Evolutionary conservation across 1,140 invertebrate genomes (phyloP).

Genomic region (Berghia stephanieae): DNA sequence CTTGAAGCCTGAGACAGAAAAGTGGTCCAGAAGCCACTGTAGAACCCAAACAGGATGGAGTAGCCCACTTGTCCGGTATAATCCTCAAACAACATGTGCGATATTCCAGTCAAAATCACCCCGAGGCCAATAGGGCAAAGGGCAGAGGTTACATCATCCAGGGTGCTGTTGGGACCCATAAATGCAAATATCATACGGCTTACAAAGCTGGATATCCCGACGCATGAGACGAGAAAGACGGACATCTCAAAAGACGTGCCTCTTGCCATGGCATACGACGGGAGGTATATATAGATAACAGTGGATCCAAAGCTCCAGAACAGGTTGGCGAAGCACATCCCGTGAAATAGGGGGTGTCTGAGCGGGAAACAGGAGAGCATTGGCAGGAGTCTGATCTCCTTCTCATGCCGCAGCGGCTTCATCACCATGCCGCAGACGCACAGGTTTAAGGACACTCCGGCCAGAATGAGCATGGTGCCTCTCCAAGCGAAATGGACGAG

Average conservation of each 20-base stretch:
- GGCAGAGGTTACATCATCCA: conserved; percentile 58
- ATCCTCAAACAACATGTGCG: conserved; percentile 57
- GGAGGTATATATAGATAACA: conserved; percentile 62
- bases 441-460: conserved; percentile 86
- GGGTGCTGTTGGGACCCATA: conserved; percentile 58
- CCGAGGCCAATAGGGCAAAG: conserved; percentile 56
- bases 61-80: conserved; percentile 60
- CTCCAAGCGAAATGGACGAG: conserved; percentile 76
- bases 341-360: conserved; percentile 57
- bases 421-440: conserved; percentile 81
- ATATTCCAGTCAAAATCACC: conserved; percentile 57
- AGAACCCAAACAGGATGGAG: conserved; percentile 62
- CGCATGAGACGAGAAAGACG: conserved; percentile 53
- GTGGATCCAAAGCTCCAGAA: conserved; percentile 64
- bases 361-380: conserved; percentile 57
- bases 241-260: conserved; percentile 52
- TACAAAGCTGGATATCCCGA: conserved; percentile 57
- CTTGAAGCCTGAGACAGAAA: conserved; percentile 58
- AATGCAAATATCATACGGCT: conserved; percentile 59
- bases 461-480: conserved; percentile 83
- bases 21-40: conserved; percentile 63
- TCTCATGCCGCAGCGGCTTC: conserved; percentile 45
- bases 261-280: conserved; percentile 56
- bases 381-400: conserved; percentile 51
- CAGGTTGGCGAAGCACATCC: conserved; percentile 61